Evolutionary conservation across 2,888 invertebrate species (phyloP).

Genomic region (Agrochola lychnidis): DNA sequence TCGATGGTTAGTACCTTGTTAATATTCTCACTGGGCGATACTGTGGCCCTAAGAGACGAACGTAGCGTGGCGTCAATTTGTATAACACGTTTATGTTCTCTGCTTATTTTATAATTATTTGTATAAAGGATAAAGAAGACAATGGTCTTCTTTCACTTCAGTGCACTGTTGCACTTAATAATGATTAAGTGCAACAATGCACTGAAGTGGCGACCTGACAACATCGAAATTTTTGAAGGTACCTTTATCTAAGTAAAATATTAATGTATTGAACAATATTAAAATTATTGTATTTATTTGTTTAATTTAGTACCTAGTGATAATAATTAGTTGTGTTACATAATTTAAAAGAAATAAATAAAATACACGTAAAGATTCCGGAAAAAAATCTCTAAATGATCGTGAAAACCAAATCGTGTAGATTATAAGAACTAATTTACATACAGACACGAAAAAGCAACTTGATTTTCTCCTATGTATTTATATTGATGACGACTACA

Average conservation of each 20-base stretch:
- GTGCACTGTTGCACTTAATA: too few species aligned
- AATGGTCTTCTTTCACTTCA: too few species aligned
- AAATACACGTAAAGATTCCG: neutral
- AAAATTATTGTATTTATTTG: too few species aligned
- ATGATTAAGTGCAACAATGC: neutral
- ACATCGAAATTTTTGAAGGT: neutral
- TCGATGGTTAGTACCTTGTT: constrained; percentile 3
- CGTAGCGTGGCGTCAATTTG: neutral
- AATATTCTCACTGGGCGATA: neutral
- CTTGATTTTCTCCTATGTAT: neutral
- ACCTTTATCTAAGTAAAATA: neutral
- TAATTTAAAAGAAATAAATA: too few species aligned
- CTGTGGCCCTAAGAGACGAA: neutral
- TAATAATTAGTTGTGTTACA: too few species aligned
- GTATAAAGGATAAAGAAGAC: neutral
- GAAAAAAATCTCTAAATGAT: too few species aligned
- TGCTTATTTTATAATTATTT: constrained; percentile 2
- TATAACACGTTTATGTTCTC: neutral
- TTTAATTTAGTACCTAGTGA: too few species aligned
- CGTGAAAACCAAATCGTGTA: neutral
- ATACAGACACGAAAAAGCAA: neutral
- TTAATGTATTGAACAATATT: neutral
- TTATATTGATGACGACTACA: neutral
- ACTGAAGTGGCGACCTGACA: neutral
- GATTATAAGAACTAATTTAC: neutral